Percentiles rank a stretch among this genome's conserved stretches.
These are phyloP conservation scores for Tetanocera ferruginea DNA, from an alignment of 2,888 invertebrate species.

Conservation along the genomic window DNA sequence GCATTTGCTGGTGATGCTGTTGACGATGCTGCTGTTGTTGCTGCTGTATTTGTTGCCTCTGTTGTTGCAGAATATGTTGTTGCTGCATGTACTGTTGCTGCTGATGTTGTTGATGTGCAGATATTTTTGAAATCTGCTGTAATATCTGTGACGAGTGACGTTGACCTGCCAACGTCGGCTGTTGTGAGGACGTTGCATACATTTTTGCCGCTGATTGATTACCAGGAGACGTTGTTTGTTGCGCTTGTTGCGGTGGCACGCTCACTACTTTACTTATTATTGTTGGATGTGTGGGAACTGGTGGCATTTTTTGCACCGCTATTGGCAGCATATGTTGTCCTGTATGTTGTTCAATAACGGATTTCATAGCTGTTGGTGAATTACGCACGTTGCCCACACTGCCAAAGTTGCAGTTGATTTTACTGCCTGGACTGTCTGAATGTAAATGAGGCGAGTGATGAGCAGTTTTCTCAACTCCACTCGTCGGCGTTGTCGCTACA, in stretches of 20 bases:
- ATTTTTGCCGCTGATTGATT: constrained; percentile 42
- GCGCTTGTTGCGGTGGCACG: constrained; percentile 64
- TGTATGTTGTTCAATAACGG: constrained; percentile 62
- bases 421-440: constrained; percentile 64
- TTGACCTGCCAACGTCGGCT: constrained; percentile 30
- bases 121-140: constrained; percentile 60
- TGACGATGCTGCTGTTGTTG: constrained; percentile 58
- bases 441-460: constrained; percentile 46
- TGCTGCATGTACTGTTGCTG: constrained; percentile 54
- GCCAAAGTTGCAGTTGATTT: constrained; percentile 49
- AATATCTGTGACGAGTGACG: constrained; percentile 45
- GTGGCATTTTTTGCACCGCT: constrained; percentile 61
- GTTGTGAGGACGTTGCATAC: constrained; percentile 40
- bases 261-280: constrained; percentile 66
- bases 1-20: constrained; percentile 49
- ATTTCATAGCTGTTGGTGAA: constrained; percentile 56
- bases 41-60: constrained; percentile 65
- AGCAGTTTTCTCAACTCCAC: constrained; percentile 52
- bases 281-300: constrained; percentile 60
- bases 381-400: constrained; percentile 47
- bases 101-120: constrained; percentile 56
- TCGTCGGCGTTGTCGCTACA: constrained; percentile 56
- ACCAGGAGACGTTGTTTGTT: constrained; percentile 55
- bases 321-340: constrained; percentile 57
- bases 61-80: constrained; percentile 53